A percentile compares a stretch with the other conserved stretches of the same genome.
Evolutionary conservation across 2,888 invertebrate genomes (phyloP).

Genomic region (Trachelus troglodyta): DNA sequence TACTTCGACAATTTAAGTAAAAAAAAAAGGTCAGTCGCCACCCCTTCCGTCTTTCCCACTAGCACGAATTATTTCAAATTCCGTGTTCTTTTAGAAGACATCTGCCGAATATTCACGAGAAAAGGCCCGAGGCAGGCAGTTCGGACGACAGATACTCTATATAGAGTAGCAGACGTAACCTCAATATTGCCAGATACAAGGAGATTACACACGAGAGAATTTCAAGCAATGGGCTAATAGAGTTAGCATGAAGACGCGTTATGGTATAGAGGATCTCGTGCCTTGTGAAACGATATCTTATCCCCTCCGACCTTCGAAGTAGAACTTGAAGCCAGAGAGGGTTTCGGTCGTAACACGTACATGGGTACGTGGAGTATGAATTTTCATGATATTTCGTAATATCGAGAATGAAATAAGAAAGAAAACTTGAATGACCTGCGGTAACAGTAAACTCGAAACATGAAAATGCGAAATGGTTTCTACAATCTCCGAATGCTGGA

Average conservation of each 20-base stretch:
- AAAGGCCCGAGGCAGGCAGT: background rate
- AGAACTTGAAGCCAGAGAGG: background rate
- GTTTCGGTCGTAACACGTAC: background rate
- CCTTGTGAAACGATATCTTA: background rate
- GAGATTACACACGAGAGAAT: background rate
- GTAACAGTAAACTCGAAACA: background rate
- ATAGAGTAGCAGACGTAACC: background rate
- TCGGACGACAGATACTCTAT: background rate
- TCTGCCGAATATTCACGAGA: background rate
- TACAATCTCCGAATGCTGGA: background rate
- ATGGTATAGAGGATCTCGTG: background rate
- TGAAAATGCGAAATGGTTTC: background rate
- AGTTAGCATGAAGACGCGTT: background rate
- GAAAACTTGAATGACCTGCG: background rate
- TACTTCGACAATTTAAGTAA: background rate
- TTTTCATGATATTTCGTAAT: background rate
- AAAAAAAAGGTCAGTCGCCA: background rate
- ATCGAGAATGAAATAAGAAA: background rate
- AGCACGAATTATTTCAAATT: background rate
- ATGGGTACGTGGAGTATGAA: background rate
- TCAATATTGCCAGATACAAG: background rate
- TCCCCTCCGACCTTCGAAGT: background rate
- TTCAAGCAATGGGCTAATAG: background rate
- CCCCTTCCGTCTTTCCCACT: background rate
- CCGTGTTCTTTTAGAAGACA: background rate